Percentiles rank a stretch among this genome's conserved stretches.
phyloP scores from a whole-genome alignment of 2,797 vertebrate species.

The Sylvia borin region DNA sequence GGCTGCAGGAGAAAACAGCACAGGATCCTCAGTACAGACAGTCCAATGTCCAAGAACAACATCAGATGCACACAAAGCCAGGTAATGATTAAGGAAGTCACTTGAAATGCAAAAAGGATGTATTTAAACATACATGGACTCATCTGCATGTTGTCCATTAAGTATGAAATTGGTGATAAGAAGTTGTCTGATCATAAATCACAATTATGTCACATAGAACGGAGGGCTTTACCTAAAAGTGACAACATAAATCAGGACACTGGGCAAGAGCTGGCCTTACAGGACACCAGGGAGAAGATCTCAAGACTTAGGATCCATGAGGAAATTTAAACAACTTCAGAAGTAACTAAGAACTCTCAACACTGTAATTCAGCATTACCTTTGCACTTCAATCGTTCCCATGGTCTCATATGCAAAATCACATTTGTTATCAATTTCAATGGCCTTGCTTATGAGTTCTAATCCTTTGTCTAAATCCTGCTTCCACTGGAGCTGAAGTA shows the following conservation, averaged over 20 bases:
- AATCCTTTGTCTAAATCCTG: conserved; percentile 96
- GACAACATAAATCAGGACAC: not conserved
- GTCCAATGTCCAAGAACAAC: not conserved
- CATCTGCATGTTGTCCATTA: not conserved
- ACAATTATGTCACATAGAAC: not conserved
- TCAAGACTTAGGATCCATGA: not conserved
- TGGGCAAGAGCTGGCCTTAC: not conserved
- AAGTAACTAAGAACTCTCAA: not conserved
- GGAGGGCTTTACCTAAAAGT: not conserved
- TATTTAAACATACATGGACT: not conserved
- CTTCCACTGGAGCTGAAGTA: conserved; percentile 99
- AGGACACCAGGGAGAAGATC: not conserved
- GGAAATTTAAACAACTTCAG: not conserved
- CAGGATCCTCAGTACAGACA: not conserved
- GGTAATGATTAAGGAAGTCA: not conserved
- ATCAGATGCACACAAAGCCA: not conserved
- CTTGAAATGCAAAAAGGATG: not conserved
- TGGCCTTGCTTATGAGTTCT: conserved; percentile 97
- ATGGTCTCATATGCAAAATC: conserved; percentile 99
- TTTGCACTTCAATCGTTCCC: conserved; percentile 99
- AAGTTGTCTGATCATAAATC: not conserved
- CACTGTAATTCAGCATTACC: conserved; percentile 76
- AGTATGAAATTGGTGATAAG: not conserved
- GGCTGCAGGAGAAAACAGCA: not conserved
- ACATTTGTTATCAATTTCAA: conserved; percentile 99